Conservation (phyloP, 2,797 vertebrate species). For the Tamandua tetradactyla region DNA sequence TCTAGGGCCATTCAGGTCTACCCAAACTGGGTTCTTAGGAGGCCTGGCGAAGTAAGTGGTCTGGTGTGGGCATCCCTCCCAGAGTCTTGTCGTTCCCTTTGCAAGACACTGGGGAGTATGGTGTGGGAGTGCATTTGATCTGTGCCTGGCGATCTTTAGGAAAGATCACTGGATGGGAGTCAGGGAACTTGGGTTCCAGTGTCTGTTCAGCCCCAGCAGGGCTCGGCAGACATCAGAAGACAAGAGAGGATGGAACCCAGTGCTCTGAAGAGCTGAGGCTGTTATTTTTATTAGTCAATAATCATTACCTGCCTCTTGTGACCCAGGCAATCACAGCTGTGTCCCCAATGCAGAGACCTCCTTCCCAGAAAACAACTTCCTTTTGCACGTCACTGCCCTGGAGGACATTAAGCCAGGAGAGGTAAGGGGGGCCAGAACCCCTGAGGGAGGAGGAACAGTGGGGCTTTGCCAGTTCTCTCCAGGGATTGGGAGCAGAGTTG, state of each 20-base stretch:
- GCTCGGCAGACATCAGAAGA: background rate
- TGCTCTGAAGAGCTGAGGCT: background rate
- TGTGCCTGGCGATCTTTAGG: background rate
- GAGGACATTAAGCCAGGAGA: conserved; percentile 94
- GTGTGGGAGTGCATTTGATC: background rate
- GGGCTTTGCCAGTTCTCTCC: background rate
- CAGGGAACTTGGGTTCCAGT: background rate
- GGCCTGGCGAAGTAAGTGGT: background rate
- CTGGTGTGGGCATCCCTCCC: background rate
- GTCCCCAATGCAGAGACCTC: conserved; percentile 96
- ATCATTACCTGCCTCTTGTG: background rate
- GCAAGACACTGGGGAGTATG: background rate
- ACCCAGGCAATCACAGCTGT: conserved; percentile 98
- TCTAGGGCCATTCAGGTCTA: background rate
- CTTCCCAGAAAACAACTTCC: conserved; percentile 97
- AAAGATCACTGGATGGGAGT: background rate
- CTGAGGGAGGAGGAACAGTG: background rate
- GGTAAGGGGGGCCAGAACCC: conserved; percentile 86
- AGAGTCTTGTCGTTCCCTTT: background rate
- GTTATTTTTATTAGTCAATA: background rate
- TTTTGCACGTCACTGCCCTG: conserved; percentile 94
- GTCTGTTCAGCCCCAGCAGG: background rate
- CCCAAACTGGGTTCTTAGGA: background rate
- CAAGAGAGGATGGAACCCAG: background rate
- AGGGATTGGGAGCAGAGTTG: background rate